Evolutionary conservation across 2,797 vertebrate genomes (phyloP), one percentile per base, ranked within the genome.

Genomic region (Anguilla marmorata): DNA sequence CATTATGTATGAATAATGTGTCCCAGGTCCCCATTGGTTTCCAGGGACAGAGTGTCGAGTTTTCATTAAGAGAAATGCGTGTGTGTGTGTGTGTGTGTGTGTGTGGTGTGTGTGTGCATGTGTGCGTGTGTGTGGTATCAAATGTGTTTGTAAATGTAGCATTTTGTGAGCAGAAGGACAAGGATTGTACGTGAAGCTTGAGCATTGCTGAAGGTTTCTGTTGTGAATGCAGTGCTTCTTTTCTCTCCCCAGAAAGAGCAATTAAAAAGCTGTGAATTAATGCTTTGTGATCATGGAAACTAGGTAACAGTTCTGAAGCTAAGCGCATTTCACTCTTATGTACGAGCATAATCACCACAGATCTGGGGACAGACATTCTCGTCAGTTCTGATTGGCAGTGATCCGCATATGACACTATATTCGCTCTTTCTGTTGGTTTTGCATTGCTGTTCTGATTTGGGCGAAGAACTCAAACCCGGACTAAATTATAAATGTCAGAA

Each of bases 181-280:
- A 2, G 4, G 3, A 41, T 0, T 21, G 33, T 76, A 19, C 12
- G 8, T 33, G 74, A 76, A 33, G 33, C 74, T 3, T 2, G 74
- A 0, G 12, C 14, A 16, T 41, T 11, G 74, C 74, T 76, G 30
- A 76, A 76, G 1, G 33, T 76, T 76, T 76, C 14, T 37, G 30
- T 12, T 76, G 14, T n/a, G 76, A 48, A 80, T 0, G 5, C 24
- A 80, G 14, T 1, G 3, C 41, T 24, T 16, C 16, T 80, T 16
- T 48, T 48, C 76, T 48, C 37, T 48, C 76, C 41, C 19, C 76
- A 48, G 76, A 80, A 80, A 80, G 41, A 48, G 41, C 76, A 80
- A 80, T 80, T 80, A 80, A 80, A 80, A 80, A 80, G 76, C 76
- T 80, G 76, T 48, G 76, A 80, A 80, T 80, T 80, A 80, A 80